phyloP scores from a whole-genome alignment of 2,797 vertebrate genomes.

The Erethizon dorsatum region DNA sequence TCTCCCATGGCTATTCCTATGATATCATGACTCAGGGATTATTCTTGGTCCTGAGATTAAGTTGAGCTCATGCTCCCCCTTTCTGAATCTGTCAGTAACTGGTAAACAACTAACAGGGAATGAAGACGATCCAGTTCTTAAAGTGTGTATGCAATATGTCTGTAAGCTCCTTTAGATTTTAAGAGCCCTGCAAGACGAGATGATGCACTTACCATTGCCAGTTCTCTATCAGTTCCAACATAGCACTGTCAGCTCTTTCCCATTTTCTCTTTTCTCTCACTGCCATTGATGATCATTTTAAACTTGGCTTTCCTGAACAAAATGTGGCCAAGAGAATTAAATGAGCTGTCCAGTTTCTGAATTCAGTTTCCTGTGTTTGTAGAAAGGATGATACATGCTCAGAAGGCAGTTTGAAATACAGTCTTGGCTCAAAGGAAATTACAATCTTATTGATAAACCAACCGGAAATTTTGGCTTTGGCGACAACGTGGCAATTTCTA shows the following conservation, averaged over 20 bases:
- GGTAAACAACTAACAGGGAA: background rate
- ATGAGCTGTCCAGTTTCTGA: background rate
- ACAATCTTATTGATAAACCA: constrained; percentile 62
- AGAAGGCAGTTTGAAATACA: background rate
- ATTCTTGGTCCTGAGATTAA: background rate
- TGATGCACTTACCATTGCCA: background rate
- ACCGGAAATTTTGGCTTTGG: constrained; percentile 3
- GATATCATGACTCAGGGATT: background rate
- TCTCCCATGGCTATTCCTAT: background rate
- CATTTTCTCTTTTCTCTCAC: background rate
- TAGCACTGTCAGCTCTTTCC: background rate
- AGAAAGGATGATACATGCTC: background rate
- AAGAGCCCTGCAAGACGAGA: background rate
- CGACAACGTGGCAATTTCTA: constrained; percentile 52
- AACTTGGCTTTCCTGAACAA: background rate
- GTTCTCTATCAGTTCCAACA: background rate
- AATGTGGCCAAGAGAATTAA: background rate
- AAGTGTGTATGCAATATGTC: too few species aligned
- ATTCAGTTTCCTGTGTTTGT: background rate
- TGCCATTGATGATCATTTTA: background rate
- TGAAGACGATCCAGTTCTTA: background rate
- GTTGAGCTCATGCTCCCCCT: rapidly evolving
- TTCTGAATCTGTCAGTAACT: background rate
- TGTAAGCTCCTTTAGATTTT: background rate
- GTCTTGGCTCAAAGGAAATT: constrained; percentile 30